A percentile compares a stretch with the other conserved stretches of the same genome.
Conservation (phyloP, 2,113 vertebrate genomes). For the Aythya baeri region DNA sequence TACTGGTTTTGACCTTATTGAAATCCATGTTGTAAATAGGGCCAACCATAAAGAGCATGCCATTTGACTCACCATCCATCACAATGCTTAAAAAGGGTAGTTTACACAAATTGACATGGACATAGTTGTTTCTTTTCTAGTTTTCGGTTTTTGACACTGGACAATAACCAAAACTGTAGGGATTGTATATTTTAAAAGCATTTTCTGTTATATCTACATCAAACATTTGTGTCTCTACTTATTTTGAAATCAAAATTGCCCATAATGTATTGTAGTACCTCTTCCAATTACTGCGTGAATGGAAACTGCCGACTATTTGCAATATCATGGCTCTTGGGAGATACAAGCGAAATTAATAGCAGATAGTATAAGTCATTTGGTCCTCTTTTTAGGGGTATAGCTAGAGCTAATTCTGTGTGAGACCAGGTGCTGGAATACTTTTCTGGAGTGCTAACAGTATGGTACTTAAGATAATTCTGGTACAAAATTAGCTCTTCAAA, state of each 20-base stretch:
- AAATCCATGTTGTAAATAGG: not conserved
- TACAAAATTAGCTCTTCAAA: constrained; percentile 37
- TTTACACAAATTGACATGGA: not conserved
- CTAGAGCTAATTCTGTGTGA: constrained; percentile 27
- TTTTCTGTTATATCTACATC: not conserved
- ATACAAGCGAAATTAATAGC: not conserved
- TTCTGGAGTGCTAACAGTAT: constrained; percentile 21
- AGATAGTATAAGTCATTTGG: constrained; percentile 16
- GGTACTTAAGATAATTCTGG: constrained; percentile 25
- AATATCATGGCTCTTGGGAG: not conserved
- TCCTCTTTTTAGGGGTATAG: constrained; percentile 30
- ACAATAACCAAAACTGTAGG: not conserved
- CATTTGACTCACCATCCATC: not conserved
- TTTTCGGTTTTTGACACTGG: not conserved
- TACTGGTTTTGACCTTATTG: constrained; percentile 39
- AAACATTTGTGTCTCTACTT: not conserved
- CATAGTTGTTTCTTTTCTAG: not conserved
- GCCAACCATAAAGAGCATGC: not conserved
- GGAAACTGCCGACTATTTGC: constrained; percentile 34
- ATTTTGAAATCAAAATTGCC: not conserved
- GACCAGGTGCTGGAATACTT: constrained; percentile 27
- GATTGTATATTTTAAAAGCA: not conserved
- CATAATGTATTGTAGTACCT: not conserved
- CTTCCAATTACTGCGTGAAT: not conserved
- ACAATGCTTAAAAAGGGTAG: not conserved